Percentiles rank a stretch among this genome's conserved stretches.
Conservation (phyloP, 1,140 invertebrate genomes). For the Drosophila bocki region DNA sequence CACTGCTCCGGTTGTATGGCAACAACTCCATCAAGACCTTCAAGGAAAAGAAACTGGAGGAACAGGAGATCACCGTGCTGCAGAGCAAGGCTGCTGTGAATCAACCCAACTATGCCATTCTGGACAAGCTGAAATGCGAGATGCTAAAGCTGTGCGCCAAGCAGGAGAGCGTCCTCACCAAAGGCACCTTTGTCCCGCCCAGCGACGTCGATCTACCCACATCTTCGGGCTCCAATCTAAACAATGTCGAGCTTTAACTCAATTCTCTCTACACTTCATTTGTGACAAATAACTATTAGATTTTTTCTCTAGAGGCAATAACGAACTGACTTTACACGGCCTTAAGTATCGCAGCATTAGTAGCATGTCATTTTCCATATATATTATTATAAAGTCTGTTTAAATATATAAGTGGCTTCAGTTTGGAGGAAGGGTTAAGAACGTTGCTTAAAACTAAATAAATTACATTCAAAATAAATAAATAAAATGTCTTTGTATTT, state of each 20-base stretch:
- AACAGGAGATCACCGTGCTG: conserved; percentile 96
- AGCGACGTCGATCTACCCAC: conserved; percentile 89
- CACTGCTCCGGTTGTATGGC: conserved; percentile 96
- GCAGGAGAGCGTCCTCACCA: conserved; percentile 89
- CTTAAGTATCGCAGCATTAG: conserved; percentile 13
- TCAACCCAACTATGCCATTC: conserved; percentile 96
- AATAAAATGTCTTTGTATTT: not conserved
- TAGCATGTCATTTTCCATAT: conserved; percentile 9
- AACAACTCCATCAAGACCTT: conserved; percentile 96
- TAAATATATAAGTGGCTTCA: conserved; percentile 2
- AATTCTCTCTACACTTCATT: conserved; percentile 6
- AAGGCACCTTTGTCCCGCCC: conserved; percentile 90
- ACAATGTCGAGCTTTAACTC: conserved; percentile 86
- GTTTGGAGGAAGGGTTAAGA: not conserved
- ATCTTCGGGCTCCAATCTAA: conserved; percentile 90
- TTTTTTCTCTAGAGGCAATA: conserved; percentile 21
- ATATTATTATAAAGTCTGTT: conserved; percentile 1
- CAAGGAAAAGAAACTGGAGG: conserved; percentile 97
- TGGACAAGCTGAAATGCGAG: conserved; percentile 95
- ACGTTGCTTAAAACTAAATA: not conserved
- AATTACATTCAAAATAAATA: not conserved
- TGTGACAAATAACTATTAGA: conserved; percentile 5
- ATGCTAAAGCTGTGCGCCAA: conserved; percentile 92
- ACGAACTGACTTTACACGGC: conserved; percentile 21
- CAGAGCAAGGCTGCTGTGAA: conserved; percentile 96